Evolutionary conservation across 92 coral and sea anemone species (phyloP), one percentile per base, ranked within the genome.

Genomic region (Plumapathes pennacea): DNA sequence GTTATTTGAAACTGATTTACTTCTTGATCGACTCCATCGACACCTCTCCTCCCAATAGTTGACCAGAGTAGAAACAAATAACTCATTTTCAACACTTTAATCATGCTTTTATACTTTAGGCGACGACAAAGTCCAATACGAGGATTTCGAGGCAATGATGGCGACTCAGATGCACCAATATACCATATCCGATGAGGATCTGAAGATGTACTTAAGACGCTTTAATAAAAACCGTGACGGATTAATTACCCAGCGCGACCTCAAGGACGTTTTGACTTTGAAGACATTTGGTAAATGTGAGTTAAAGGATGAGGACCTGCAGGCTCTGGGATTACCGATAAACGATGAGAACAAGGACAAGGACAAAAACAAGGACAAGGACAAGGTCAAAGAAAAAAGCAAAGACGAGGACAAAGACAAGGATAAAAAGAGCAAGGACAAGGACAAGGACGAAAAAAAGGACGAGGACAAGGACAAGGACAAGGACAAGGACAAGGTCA

Each of bases 141-240:
- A 74, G 18, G 95, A 86, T 46, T 86, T 86, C 49, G 78, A 75
- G 15, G 76, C 71, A 12, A 71, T 86, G 95, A 86, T 86, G 95
- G 89, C 95, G 10, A 54, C 78, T 33, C 88, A 86, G 51, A 38
- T 69, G 1, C n/a, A n/a, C n/a, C 85, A 85, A 2, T 49, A 53
- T 29, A 85, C 89, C 17, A 53, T 71, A 25, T 31, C 78, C 11
- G 42, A 61, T 1, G 65, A 71, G 5, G 95, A 86, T 29, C 55
- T 82, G 38, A 60, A 41, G 50, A 25, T 7, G 8, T 86, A 86
- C 67, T 86, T 86, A 32, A 56, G 55, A 17, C 32, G 62, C 13
- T 86, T 86, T 49, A 89, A 86, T 40, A 49, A 47, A 25, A 80
- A 82, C 38, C 71, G 76, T 0, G 85, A 86, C 51, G 95, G 95